phyloP scores from a whole-genome alignment of 2,113 vertebrate genomes.

The Saguinus imperator region DNA sequence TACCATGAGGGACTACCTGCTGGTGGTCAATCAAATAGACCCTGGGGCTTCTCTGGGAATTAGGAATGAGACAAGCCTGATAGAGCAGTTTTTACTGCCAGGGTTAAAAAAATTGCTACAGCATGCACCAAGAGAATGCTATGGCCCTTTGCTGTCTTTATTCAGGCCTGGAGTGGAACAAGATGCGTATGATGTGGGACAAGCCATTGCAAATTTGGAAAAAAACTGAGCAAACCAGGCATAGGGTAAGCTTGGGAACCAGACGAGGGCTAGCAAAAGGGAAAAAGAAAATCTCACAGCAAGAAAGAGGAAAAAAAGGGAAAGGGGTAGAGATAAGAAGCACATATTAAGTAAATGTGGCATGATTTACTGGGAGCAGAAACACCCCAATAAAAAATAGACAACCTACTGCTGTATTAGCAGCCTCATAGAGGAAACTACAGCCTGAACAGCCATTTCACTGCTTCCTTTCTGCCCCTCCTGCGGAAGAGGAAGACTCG shows the following conservation, averaged over 20 bases:
- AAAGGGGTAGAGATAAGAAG: neutral
- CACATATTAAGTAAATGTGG: neutral
- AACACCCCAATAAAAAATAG: neutral
- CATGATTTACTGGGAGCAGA: neutral
- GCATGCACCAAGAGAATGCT: neutral
- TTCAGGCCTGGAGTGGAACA: neutral
- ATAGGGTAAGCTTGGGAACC: neutral
- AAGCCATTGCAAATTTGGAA: neutral
- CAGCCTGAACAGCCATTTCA: neutral
- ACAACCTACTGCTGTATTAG: neutral
- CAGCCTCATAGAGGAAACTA: neutral
- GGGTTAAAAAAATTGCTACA: neutral
- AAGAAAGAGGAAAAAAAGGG: neutral
- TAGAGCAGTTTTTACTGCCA: neutral
- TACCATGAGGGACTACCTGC: neutral
- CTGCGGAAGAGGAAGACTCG: neutral
- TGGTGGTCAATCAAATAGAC: neutral
- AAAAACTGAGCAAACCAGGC: neutral
- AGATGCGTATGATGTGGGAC: neutral
- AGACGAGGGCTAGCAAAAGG: neutral
- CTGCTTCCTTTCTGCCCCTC: neutral
- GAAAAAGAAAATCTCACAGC: neutral
- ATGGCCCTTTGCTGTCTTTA: neutral
- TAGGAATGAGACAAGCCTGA: neutral
- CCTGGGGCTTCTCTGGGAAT: neutral